Conservation (phyloP, 1,140 invertebrate genomes). For the Gryon sp. region DNA sequence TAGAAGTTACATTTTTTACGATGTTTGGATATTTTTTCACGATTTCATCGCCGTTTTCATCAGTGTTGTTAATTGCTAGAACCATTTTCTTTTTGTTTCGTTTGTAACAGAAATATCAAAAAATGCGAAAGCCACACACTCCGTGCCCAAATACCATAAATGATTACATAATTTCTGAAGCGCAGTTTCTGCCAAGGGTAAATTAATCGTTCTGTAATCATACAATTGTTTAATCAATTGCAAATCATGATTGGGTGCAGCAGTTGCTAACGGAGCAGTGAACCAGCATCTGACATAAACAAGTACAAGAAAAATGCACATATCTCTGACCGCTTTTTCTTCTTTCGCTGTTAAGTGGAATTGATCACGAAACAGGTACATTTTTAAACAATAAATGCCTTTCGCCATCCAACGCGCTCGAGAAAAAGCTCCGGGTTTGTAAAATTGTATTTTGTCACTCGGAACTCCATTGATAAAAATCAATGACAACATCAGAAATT, state of each 20-base stretch:
- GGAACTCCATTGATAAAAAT: constrained; percentile 49
- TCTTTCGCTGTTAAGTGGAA: constrained; percentile 47
- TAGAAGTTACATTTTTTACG: neutral
- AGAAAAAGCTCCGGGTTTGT: constrained; percentile 61
- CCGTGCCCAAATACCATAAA: constrained; percentile 14
- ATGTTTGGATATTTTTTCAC: neutral
- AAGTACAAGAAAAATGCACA: constrained; percentile 46
- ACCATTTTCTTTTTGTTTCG: constrained; percentile 21
- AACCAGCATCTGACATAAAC: constrained; percentile 38
- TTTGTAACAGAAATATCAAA: neutral
- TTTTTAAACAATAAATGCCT: constrained; percentile 71
- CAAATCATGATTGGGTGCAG: constrained; percentile 5
- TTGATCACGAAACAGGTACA: constrained; percentile 62
- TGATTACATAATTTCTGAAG: neutral
- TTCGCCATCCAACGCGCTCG: constrained; percentile 72
- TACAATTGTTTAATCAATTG: constrained; percentile 2
- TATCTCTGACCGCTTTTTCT: constrained; percentile 39
- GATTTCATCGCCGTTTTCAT: neutral
- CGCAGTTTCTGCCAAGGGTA: neutral
- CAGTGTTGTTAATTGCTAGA: neutral
- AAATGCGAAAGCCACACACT: neutral
- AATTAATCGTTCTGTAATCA: neutral
- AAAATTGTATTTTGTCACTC: constrained; percentile 23
- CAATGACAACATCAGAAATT: constrained; percentile 52
- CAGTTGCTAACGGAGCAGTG: constrained; percentile 9